Evolutionary conservation across 2,888 invertebrate species (phyloP), one percentile per base, ranked within the genome.

Genomic region (Drosophila rellima): DNA sequence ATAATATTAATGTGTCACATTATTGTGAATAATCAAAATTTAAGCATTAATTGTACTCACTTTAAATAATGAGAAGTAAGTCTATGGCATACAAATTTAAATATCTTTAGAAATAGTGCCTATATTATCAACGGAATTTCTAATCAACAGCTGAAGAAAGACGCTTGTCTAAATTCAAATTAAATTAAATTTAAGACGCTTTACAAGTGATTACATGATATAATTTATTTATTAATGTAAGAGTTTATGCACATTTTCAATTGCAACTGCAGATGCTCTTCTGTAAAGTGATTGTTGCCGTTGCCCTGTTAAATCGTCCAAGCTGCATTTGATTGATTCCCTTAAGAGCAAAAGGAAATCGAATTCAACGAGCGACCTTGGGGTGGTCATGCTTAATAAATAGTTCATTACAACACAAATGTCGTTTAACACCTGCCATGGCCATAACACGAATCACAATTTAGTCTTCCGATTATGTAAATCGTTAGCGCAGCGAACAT

Each of bases 401-500:
- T 17, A 2, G 26, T 40, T n/a, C 33, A 29, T 45, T 64, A 26
- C 33, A 18, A 15, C 15, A 29, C 26, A 26, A 26, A 26, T 29
- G 31, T 3, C 5, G 51, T 47, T 71, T 39, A 20, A 37, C 56
- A 72, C 51, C 54, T 50, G 29, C 17, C 47, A 45, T 51, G 52
- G 15, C 6, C 26, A 26, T 2, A 10, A 17, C 8, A 13, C 17
- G 45, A 15, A 23, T 2, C 39, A 6, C 8, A 13, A 20, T 31
- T 40, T 31, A 39, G 17, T 20, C 3, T 18, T 18, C 2, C 42
- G 71, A 69, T 84, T 89, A 89, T 74, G 74, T 48, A 82, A 84
- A 82, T 70, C 64, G 33, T 10, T 3, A n/a, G 55, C 56, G 15
- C 11, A 47, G 47, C 35, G 35, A 40, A 20, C 20, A 68, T 55